Conservation (phyloP, 2,113 vertebrate genomes). For the Pyxicephalus adspersus region DNA sequence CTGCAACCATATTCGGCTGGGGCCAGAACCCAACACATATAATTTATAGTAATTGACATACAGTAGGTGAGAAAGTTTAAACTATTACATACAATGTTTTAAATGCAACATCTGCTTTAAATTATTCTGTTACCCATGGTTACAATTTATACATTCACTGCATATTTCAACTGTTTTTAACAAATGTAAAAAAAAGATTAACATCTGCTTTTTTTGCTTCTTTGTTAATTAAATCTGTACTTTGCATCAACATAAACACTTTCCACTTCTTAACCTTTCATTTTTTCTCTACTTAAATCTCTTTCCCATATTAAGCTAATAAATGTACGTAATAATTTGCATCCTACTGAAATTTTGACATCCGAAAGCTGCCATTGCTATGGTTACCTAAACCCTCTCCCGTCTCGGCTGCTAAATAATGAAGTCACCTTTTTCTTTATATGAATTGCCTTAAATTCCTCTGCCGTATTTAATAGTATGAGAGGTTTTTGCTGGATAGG, state of each 20-base stretch:
- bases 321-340: constrained; percentile 20
- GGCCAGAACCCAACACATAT: too few relatives aligned
- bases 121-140: not conserved
- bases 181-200: not conserved
- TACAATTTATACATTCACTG: not conserved
- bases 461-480: not conserved
- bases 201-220: constrained; percentile 4
- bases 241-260: constrained; percentile 37
- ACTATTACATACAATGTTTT: too few relatives aligned
- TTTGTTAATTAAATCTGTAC: constrained; percentile 32
- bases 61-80: too few relatives aligned
- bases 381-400: not conserved
- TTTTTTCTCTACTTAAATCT: not conserved
- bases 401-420: not conserved
- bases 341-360: constrained; percentile 28
- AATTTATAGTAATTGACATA: too few relatives aligned
- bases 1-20: too few relatives aligned
- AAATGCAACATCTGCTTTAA: too few relatives aligned
- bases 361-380: constrained; percentile 10
- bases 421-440: not conserved
- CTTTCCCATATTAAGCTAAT: constrained; percentile 24
- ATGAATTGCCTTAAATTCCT: not conserved
- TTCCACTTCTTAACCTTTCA: constrained; percentile 23
- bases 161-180: constrained; percentile 7
- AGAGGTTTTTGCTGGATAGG: not conserved